Conservation (phyloP, 2,888 invertebrate species). For the Trissoscelio sp. region DNA sequence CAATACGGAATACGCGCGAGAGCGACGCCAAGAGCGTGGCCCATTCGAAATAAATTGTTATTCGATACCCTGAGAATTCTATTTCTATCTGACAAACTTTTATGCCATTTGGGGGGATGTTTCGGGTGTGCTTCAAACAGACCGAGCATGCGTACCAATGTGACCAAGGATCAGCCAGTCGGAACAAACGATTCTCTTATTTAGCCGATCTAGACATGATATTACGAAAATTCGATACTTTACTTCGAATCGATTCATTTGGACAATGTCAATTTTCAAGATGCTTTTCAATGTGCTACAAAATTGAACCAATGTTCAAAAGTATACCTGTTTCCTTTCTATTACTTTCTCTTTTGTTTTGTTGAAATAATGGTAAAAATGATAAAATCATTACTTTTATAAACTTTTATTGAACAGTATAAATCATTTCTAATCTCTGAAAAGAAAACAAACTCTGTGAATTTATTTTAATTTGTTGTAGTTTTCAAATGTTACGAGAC, state of each 20-base stretch:
- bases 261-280: conserved; percentile 58
- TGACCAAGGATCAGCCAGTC: conserved; percentile 55
- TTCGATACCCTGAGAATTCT: conserved; percentile 83
- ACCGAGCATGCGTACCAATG: conserved; percentile 58
- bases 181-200: conserved; percentile 61
- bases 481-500: not conserved
- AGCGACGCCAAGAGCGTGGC: conserved; percentile 65
- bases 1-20: conserved; percentile 67
- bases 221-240: conserved; percentile 64
- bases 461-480: not conserved
- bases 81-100: conserved; percentile 77
- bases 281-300: conserved; percentile 25
- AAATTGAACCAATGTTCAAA: conserved; percentile 32
- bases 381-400: no score
- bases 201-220: conserved; percentile 54
- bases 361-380: not conserved
- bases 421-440: no score
- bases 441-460: no score
- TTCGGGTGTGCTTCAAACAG: conserved; percentile 59
- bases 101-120: conserved; percentile 60
- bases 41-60: conserved; percentile 81
- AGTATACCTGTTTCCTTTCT: not conserved
- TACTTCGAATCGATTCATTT: conserved; percentile 53
- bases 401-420: no score
- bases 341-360: not conserved